Base-by-base conservation (phyloP, 2,797 vertebrate genomes). In the Podarcis lilfordi region DNA sequence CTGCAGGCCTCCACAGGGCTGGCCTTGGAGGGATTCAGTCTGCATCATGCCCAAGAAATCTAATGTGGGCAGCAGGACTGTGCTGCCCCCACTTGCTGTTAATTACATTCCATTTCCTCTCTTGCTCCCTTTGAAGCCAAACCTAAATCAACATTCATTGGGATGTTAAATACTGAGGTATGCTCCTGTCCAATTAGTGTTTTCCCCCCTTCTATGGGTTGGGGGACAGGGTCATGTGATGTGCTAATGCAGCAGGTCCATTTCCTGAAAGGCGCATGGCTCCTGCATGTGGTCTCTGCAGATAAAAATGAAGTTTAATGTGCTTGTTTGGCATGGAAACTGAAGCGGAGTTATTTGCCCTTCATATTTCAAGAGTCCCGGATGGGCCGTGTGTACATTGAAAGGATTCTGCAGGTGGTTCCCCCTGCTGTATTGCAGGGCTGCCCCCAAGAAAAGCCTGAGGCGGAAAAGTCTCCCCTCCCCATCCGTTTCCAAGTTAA, bases 271-370 rank as follows among this genome's bases (percentile, higher is more conserved):
- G 37, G 19, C 9, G 29, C 19, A 43, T 64, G 59, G 5, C 55
- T 27, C 43, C 11, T 29, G 1, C 35, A 21, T 79, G 66, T 40
- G 69, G 19, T 17, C 13, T 79, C 40, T 86, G 25, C 45, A 21
- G 50, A 55, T 81, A 68, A 71, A 83, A 83, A 50, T 88, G 85
- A 19, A 68, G 0, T 69, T 91, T 86, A 84, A 19, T 4, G 35
- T 89, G 85, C 64, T 83, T 59, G 13, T 85, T 79, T 90, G 83
- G 64, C 69, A 91, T 84, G 84, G 85, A 91, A 19, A 64, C 29
- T 87, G 83, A 92, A 89, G 81, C 13, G 1, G 80, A 90, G 68
- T 89, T 45, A 23, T 64, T 89, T 25, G 40, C 3, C 37, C 32
- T 85, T 2, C 50, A 50, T 50, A 21, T 21, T 61, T 61, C 59